Evolutionary conservation across 2,113 vertebrate genomes (phyloP), one percentile per base, ranked within the genome.

Genomic region (Cynoglossus semilaevis): DNA sequence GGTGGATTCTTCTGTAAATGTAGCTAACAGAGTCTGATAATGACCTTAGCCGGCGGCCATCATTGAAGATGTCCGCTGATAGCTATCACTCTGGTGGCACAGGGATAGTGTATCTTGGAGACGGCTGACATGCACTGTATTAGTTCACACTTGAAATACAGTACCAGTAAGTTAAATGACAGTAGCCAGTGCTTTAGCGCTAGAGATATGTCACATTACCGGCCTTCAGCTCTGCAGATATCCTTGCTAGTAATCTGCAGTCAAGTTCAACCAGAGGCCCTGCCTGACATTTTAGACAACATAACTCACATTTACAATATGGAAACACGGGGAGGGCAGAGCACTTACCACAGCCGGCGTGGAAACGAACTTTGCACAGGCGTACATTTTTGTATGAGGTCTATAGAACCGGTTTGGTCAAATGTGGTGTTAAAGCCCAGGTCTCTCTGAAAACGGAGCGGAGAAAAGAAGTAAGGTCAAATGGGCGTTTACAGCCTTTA

Each of bases 321-420:
- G 0, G 4, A 15, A 19, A 62, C 13, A 35, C 6, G 22, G 1
- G 3, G 1, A 35, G 1, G 0, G 36, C 7, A 12, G 14, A 1
- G 54, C 45, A 88, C 96, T 93, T 87, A 97, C 96, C 95, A 96
- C 83, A 80, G 94, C 91, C 58, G 95, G 90, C 63, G 92, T 90
- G 67, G 93, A 90, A 67, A 93, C 92, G 84, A 97, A 92, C 76
- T 94, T 96, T 72, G 94, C 91, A 90, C 95, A 97, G 85, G 93
- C 90, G 71, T 94, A 96, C 96, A 98, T 98, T 50, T 80, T 90
- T 51, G 60, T 45, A 76, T 63, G 49, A 51, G 55, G 63, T 70
- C 52, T 53, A 87, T 76, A 74, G 66, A 67, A 85, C 79, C 79
- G 63, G 69, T 85, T 78, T 17, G 71, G 66, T 84, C 56, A 66